Evolutionary conservation across 1,140 invertebrate species (phyloP).

Genomic region (Cecropterus lyciades): DNA sequence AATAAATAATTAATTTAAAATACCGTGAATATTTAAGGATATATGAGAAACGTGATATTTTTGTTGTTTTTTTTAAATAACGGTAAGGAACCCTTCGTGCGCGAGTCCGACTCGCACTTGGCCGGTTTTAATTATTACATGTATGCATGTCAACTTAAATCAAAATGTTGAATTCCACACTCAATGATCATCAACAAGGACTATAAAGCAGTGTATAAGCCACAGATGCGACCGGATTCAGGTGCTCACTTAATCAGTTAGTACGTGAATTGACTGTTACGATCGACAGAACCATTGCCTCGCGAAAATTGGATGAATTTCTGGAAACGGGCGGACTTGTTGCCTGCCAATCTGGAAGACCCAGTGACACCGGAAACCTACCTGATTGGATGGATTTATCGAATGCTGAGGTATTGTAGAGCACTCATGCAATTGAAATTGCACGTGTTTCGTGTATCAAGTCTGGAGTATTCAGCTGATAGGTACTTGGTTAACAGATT

Average conservation of each 20-base stretch:
- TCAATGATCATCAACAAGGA: background rate
- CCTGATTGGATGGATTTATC: conserved; percentile 5
- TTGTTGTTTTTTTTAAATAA: no score
- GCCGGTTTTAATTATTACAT: no score
- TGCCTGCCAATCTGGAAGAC: conserved; percentile 9
- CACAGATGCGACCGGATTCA: background rate
- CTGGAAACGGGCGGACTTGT: conserved; percentile 7
- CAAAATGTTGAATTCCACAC: no score
- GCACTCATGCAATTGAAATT: conserved; percentile 3
- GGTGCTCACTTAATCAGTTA: conserved; percentile 12
- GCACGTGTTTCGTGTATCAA: conserved; percentile 3
- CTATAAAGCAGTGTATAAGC: background rate
- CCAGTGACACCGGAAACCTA: conserved; percentile 4
- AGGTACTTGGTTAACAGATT: background rate
- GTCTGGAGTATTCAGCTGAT: background rate
- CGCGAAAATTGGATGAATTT: conserved; percentile 12
- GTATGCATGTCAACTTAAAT: no score
- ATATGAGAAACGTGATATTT: no score
- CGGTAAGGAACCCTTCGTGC: no score
- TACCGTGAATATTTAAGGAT: no score
- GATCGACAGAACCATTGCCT: conserved; percentile 8
- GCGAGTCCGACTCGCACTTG: no score
- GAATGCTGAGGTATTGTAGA: background rate
- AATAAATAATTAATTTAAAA: no score
- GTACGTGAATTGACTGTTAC: conserved; percentile 7